Percentiles rank a stretch among this genome's conserved stretches.
Evolutionary conservation across 2,888 invertebrate genomes (phyloP).

Genomic region (Plagodis dolabraria): DNA sequence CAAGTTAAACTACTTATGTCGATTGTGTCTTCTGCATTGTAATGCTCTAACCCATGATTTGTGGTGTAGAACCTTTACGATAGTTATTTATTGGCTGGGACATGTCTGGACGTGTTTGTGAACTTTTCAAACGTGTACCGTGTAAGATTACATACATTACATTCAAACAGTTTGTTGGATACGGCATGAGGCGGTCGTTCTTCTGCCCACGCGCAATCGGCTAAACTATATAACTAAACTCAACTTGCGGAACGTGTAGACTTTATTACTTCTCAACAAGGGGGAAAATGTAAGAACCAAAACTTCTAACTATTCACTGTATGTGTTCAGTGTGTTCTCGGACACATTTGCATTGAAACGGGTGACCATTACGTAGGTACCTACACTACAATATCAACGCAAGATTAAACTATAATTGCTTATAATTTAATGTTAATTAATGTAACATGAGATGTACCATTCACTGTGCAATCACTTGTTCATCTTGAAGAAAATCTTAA

Average conservation of each 20-base stretch:
- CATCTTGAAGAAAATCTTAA: no score
- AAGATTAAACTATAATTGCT: slow-evolving; percentile 33
- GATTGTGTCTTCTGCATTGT: slow-evolving; percentile 28
- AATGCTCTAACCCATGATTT: slow-evolving; percentile 30
- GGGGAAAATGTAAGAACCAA: slow-evolving; percentile 20
- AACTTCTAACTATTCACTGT: slow-evolving; percentile 11
- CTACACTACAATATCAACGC: slow-evolving; percentile 25
- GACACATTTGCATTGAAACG: slow-evolving; percentile 49
- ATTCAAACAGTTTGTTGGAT: slow-evolving; percentile 32
- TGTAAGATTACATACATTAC: slow-evolving; percentile 80
- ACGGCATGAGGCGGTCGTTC: slow-evolving; percentile 37
- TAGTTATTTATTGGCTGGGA: slow-evolving; percentile 35
- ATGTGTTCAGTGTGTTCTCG: slow-evolving; percentile 32
- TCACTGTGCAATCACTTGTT: background rate
- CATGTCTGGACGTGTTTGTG: slow-evolving; percentile 47
- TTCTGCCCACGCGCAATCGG: slow-evolving; percentile 45
- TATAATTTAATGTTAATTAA: no score
- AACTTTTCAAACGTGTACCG: slow-evolving; percentile 75
- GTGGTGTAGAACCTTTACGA: slow-evolving; percentile 24
- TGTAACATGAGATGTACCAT: slow-evolving; percentile 13
- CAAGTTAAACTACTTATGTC: slow-evolving; percentile 11
- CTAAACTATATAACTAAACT: slow-evolving; percentile 24
- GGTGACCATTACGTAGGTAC: slow-evolving; percentile 44
- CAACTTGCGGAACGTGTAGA: slow-evolving; percentile 26
- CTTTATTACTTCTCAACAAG: slow-evolving; percentile 23